Evolutionary conservation across 2,888 invertebrate genomes (phyloP).

Genomic region (Lithosia quadra): DNA sequence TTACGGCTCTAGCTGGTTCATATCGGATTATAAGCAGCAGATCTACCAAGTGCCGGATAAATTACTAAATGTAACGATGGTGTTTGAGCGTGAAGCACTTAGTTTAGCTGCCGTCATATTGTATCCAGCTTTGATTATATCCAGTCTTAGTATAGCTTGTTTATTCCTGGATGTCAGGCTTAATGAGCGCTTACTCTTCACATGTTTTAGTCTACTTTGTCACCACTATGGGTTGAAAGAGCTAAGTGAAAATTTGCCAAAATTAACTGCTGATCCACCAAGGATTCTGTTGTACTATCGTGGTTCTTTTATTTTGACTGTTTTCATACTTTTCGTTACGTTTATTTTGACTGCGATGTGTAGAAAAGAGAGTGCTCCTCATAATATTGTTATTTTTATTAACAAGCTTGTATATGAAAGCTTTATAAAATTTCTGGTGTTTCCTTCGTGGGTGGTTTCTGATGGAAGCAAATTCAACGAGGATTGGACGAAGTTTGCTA

Average conservation of each 20-base stretch:
- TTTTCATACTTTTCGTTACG: constrained; percentile 48
- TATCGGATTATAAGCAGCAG: constrained; percentile 54
- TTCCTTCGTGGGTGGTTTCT: constrained; percentile 49
- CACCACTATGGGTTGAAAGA: constrained; percentile 56
- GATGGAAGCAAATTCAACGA: constrained; percentile 28
- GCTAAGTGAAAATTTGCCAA: constrained; percentile 54
- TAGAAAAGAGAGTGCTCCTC: constrained; percentile 34
- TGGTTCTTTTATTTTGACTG: constrained; percentile 56
- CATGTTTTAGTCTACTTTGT: constrained; percentile 56
- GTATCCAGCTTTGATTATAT: constrained; percentile 56
- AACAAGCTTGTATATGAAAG: constrained; percentile 50
- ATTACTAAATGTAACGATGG: constrained; percentile 56
- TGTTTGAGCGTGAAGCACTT: constrained; percentile 60
- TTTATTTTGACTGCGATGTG: constrained; percentile 51
- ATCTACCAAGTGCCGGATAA: constrained; percentile 34
- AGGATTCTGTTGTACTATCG: constrained; percentile 59
- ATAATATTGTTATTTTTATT: constrained; percentile 46
- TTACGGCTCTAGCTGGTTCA: constrained; percentile 62
- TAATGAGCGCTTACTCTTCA: constrained; percentile 47
- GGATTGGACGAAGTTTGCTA: constrained; percentile 58
- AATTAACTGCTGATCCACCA: constrained; percentile 52
- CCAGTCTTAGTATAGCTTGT: constrained; percentile 50
- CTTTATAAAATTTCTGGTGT: constrained; percentile 46
- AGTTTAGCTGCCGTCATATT: constrained; percentile 56
- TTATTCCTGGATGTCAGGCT: constrained; percentile 55